Base-by-base conservation (phyloP, 2,113 vertebrate species). In the Ptilorrhoa leucosticta region DNA sequence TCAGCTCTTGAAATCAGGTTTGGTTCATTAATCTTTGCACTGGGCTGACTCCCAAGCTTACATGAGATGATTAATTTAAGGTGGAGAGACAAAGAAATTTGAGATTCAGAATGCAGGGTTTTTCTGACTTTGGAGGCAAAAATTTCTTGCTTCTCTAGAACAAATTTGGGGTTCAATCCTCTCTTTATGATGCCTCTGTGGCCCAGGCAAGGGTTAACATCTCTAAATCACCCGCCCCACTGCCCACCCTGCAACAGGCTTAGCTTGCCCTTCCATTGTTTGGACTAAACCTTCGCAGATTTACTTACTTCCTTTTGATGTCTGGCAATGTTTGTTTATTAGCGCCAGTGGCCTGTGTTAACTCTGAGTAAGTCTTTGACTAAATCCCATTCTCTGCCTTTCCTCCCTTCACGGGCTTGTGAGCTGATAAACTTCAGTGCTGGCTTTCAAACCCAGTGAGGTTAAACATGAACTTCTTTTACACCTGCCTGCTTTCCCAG, bases 271-370 rank as follows among this genome's bases (percentile, higher is more conserved):
- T 93, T 85, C 95, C 97, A 97, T 98, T 98, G 97, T 98, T 97
- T 97, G 97, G 94, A 94, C 95, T 95, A 87, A 94, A 93, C 96
- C 96, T 97, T 95, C 91, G 96, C 84, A 94, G 96, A 97, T 97
- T 97, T 96, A 96, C 97, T 97, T 95, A 91, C 91, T 97, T 96
- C 96, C 97, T 97, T 98, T 98, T 98, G 97, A 98, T 95, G 97
- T 98, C 95, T 97, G 97, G 90, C 94, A 94, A 94, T 98, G 97
- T 98, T 97, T 97, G 97, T 98, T 97, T 97, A 97, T 97, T 85
- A 98, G 97, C 96, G 97, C 97, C 98, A 97, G 97, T 88, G 95
- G 95, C 89, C 96, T 96, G 95, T 96, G 94, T 96, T 97, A 91
- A 91, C 94, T 96, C 94, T 96, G 90, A 95, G 96, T 93, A 91